Conservation (phyloP, 2,888 invertebrate species). For the Drosophila atripex region DNA sequence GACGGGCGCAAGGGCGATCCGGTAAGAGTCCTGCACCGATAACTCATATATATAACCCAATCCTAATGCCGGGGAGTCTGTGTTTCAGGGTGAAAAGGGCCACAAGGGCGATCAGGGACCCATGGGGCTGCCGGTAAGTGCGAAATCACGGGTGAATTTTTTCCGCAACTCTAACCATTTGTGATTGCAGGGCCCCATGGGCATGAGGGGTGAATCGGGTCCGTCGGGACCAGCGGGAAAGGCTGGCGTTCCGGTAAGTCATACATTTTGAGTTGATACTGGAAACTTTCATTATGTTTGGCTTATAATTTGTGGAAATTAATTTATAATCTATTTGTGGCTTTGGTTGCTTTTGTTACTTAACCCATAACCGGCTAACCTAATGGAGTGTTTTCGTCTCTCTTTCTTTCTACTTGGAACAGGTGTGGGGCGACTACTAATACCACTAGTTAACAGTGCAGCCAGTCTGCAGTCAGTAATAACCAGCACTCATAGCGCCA, state of each 20-base stretch:
- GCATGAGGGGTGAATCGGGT: constrained; percentile 84
- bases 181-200: constrained; percentile 83
- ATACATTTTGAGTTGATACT: constrained; percentile 1
- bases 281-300: constrained; percentile 33
- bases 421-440: constrained; percentile 84
- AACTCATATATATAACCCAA: background rate
- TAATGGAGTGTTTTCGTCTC: constrained; percentile 52
- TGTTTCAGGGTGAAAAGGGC: constrained; percentile 82
- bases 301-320: constrained; percentile 52
- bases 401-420: constrained; percentile 78
- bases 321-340: constrained; percentile 24
- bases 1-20: constrained; percentile 92
- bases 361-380: constrained; percentile 46
- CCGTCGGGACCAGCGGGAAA: constrained; percentile 83
- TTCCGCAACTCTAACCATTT: constrained; percentile 3
- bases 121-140: constrained; percentile 97
- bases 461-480: constrained; percentile 57
- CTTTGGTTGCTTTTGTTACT: constrained; percentile 55
- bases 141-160: background rate
- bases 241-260: constrained; percentile 83
- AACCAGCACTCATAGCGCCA: constrained; percentile 58
- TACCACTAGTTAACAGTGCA: constrained; percentile 63
- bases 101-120: constrained; percentile 88
- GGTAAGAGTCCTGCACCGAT: constrained; percentile 85
- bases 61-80: background rate